Conservation (phyloP, 2,888 invertebrate genomes). For the Microctonus brassicae region DNA sequence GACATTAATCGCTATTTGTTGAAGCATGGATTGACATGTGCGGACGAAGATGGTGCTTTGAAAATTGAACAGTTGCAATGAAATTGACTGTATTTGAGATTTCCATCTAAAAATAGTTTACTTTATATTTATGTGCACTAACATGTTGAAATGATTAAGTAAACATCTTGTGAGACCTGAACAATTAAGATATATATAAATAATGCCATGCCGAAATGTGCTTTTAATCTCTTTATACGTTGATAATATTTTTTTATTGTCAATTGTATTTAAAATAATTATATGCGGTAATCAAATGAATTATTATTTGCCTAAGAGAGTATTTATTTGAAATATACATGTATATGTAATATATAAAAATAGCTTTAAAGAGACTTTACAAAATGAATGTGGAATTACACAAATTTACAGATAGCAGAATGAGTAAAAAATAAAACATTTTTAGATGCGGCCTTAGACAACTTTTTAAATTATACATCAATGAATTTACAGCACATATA, state of each 20-base stretch:
- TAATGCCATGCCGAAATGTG: slow-evolving; percentile 41
- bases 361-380: neutral
- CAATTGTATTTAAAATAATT: slow-evolving; percentile 35
- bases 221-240: slow-evolving; percentile 51
- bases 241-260: slow-evolving; percentile 12
- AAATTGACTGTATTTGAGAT: too few relatives aligned
- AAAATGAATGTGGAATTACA: neutral
- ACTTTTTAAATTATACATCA: neutral
- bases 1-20: neutral
- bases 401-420: neutral
- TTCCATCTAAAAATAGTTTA: too few relatives aligned
- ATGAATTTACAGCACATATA: neutral
- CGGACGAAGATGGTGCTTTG: neutral
- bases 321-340: neutral
- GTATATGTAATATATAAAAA: neutral
- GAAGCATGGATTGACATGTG: neutral
- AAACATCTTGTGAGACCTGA: neutral
- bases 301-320: slow-evolving; percentile 4
- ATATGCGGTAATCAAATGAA: slow-evolving; percentile 30
- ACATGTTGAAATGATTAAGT: neutral
- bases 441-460: slow-evolving; percentile 16
- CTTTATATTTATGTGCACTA: neutral
- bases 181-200: neutral
- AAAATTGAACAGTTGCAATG: too few relatives aligned
- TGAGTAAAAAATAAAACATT: neutral